phyloP scores from a whole-genome alignment of 2,888 invertebrate species.

The Platerodrilus igneus region DNA sequence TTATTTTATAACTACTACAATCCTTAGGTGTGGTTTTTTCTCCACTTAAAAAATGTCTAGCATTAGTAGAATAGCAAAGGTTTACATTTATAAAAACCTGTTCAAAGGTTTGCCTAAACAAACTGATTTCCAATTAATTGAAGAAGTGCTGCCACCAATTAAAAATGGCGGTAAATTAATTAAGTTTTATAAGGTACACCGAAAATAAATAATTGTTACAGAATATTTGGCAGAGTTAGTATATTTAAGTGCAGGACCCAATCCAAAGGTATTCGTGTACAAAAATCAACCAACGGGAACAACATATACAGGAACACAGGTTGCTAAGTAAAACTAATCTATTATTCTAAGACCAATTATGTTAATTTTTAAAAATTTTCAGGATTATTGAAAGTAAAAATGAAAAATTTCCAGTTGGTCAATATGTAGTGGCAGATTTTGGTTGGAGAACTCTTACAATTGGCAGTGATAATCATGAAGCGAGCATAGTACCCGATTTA shows the following conservation, averaged over 20 bases:
- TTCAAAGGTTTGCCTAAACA: constrained; percentile 62
- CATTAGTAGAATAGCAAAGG: constrained; percentile 2
- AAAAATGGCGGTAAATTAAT: constrained; percentile 59
- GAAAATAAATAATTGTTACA: too few relatives aligned
- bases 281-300: constrained; percentile 52
- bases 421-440: constrained; percentile 57
- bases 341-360: neutral
- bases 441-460: constrained; percentile 67
- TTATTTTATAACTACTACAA: too few relatives aligned
- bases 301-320: constrained; percentile 67
- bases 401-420: constrained; percentile 59
- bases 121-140: constrained; percentile 59
- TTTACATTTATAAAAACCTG: constrained; percentile 52
- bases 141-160: constrained; percentile 60
- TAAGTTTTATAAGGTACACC: too few relatives aligned
- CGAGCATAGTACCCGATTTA: constrained; percentile 54
- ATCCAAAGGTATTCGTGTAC: constrained; percentile 58
- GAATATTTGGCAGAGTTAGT: constrained; percentile 64
- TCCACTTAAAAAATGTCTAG: constrained; percentile 3
- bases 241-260: constrained; percentile 69
- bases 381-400: constrained; percentile 67
- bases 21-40: too few relatives aligned
- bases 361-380: constrained; percentile 32
- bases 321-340: constrained; percentile 57
- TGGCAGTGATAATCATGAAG: constrained; percentile 58